Conservation (phyloP, 2,888 invertebrate genomes). For the Macaria liturata region DNA sequence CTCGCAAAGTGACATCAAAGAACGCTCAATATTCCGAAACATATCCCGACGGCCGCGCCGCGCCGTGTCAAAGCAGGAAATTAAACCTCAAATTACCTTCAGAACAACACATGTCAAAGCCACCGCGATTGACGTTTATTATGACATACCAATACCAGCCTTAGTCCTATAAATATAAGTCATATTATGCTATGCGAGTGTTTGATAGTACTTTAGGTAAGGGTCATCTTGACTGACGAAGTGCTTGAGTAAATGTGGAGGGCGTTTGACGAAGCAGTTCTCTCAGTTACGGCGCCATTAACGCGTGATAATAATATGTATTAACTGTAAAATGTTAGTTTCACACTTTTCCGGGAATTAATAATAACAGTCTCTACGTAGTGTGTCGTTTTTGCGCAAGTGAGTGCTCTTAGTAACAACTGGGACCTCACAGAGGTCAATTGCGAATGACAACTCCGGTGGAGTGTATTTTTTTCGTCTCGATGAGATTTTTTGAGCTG, state of each 20-base stretch:
- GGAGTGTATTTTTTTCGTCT: background rate
- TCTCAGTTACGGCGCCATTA: no score
- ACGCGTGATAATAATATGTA: no score
- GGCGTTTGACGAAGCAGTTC: conserved; percentile 24
- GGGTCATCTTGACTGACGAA: conserved; percentile 27
- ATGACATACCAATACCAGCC: background rate
- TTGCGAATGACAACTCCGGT: background rate
- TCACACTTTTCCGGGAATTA: background rate
- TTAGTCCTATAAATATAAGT: conserved; percentile 10
- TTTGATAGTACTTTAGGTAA: conserved; percentile 22
- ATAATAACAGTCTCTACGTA: background rate
- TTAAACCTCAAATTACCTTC: conserved; percentile 24
- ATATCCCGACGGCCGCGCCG: conserved; percentile 6
- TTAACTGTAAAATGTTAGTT: no score
- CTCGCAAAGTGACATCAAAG: no score
- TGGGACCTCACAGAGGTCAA: conserved; percentile 7
- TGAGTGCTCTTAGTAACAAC: conserved; percentile 19
- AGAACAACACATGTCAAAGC: conserved; percentile 23
- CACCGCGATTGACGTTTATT: conserved; percentile 10
- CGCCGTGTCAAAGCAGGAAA: conserved; percentile 12
- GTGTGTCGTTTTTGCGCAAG: background rate
- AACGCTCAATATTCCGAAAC: no score
- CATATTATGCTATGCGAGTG: conserved; percentile 17
- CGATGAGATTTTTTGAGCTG: background rate
- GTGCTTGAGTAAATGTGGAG: conserved; percentile 29